These are phyloP conservation scores for Paracanthobrama guichenoti DNA, from an alignment of 2,113 vertebrate species.

Conservation along the genomic window DNA sequence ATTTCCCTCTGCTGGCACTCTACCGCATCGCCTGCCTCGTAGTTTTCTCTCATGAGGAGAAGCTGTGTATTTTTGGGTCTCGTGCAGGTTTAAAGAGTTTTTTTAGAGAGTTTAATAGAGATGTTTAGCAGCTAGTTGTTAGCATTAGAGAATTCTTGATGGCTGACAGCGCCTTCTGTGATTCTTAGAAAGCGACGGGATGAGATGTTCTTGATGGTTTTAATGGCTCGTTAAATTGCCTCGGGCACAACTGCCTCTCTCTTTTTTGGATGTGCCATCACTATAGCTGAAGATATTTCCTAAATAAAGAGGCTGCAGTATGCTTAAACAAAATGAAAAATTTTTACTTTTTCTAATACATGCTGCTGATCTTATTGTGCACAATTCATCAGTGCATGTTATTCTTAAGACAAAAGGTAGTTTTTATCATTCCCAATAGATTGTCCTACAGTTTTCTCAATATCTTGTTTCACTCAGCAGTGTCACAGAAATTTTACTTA, in stretches of 20 bases:
- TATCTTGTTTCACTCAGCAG: background rate
- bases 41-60: background rate
- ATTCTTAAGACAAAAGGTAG: background rate
- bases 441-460: background rate
- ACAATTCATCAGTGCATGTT: background rate
- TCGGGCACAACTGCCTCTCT: background rate
- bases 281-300: background rate
- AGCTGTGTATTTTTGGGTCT: background rate
- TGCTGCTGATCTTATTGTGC: background rate
- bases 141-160: background rate
- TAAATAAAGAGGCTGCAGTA: background rate
- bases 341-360: background rate
- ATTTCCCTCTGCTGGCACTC: slow-evolving; percentile 61
- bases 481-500: background rate
- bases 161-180: slow-evolving; percentile 25
- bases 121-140: slow-evolving; percentile 16
- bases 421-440: background rate
- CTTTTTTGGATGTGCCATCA: background rate
- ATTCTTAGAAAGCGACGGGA: slow-evolving; percentile 3
- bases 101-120: background rate
- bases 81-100: background rate
- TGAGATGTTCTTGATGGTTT: slow-evolving; percentile 26
- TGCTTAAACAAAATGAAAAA: background rate
- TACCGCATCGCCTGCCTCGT: slow-evolving; percentile 39
- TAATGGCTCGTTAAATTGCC: slow-evolving; percentile 12